Evolutionary conservation across 2,888 invertebrate genomes (phyloP).

Genomic region (Aproaerema taeniolella): DNA sequence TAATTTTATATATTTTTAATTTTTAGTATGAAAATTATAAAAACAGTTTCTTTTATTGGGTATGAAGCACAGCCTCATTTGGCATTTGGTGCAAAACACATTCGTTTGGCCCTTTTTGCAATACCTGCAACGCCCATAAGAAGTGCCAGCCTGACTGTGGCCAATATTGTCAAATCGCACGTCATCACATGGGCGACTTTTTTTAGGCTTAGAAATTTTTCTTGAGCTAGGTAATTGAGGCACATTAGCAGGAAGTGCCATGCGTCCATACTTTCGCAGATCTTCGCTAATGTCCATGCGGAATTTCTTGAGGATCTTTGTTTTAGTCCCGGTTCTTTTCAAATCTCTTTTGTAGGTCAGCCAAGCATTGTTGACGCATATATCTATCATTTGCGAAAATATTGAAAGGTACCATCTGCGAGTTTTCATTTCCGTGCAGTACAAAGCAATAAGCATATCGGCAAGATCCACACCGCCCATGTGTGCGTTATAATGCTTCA

Average conservation of each 20-base stretch:
- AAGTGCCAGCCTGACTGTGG: background rate
- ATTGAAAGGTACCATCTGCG: background rate
- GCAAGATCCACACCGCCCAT: too few relatives aligned
- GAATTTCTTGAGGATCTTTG: background rate
- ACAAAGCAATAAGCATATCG: too few relatives aligned
- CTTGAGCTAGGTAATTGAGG: background rate
- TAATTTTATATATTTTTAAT: too few relatives aligned
- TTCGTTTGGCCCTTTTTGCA: too few relatives aligned
- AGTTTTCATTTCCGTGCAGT: too few relatives aligned
- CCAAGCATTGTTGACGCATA: background rate
- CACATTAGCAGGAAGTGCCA: too few relatives aligned
- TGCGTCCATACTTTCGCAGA: conserved; percentile 1
- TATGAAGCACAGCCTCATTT: too few relatives aligned
- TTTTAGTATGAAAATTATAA: too few relatives aligned
- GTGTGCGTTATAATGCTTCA: too few relatives aligned
- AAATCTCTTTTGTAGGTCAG: background rate
- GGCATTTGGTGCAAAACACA: too few relatives aligned
- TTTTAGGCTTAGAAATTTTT: background rate
- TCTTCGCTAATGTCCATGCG: background rate
- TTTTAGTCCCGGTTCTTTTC: background rate
- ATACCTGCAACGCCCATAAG: conserved; percentile 1
- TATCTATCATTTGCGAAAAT: background rate
- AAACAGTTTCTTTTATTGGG: too few relatives aligned
- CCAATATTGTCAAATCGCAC: conserved; percentile 3
- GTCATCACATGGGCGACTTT: background rate